Evolutionary conservation across 2,113 vertebrate genomes (phyloP).

Genomic region (Atrichornis clamosus): DNA sequence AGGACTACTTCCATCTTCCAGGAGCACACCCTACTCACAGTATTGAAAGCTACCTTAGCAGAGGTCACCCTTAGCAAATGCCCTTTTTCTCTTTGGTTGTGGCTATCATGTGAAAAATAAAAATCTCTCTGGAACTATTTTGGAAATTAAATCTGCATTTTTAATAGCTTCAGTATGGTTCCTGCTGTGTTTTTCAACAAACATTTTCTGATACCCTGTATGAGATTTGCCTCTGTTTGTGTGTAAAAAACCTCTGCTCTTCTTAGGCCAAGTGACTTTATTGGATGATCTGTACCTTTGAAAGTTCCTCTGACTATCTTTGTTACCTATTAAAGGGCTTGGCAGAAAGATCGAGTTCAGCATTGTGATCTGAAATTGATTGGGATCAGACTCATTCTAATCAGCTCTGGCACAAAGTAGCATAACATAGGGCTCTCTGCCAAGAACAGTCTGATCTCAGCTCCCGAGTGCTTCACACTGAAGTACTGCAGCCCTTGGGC

Average conservation of each 20-base stretch:
- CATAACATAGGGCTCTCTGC: conserved; percentile 4
- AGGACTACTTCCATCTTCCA: not conserved
- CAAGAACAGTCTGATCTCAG: conserved; percentile 42
- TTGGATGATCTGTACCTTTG: not conserved
- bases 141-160: conserved; percentile 34
- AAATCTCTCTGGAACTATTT: not conserved
- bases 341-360: not conserved
- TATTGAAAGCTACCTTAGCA: not conserved
- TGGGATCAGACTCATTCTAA: conserved; percentile 37
- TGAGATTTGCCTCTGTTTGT: not conserved
- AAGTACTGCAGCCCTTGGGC: not conserved
- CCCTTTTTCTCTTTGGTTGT: not conserved
- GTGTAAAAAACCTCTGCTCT: not conserved
- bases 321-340: not conserved
- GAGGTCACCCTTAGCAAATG: not conserved
- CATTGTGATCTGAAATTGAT: conserved; percentile 38
- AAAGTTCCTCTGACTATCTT: conserved; percentile 12
- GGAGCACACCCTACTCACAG: not conserved
- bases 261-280: not conserved
- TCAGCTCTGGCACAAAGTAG: conserved; percentile 31
- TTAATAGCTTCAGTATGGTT: not conserved
- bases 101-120: not conserved
- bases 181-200: not conserved
- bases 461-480: not conserved
- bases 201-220: not conserved